Conservation (phyloP, 2,888 invertebrate species). For the Dendrolimus pini region DNA sequence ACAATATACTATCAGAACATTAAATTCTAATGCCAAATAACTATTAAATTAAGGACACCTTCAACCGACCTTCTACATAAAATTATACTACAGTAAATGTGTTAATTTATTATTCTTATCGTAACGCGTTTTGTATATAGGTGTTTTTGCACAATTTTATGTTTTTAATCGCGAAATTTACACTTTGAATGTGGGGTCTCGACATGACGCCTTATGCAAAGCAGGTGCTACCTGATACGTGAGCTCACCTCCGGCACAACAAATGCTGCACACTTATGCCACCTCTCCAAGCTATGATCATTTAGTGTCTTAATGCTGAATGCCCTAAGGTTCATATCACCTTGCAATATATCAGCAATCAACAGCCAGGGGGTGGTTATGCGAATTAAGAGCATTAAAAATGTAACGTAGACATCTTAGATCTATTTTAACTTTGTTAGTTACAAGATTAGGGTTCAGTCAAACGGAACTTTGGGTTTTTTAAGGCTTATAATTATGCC, state of each 20-base stretch:
- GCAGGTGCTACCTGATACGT: conserved; percentile 75
- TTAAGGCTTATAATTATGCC: too few species aligned
- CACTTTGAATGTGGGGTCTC: conserved; percentile 65
- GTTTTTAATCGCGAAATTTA: conserved; percentile 70
- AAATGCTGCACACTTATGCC: not conserved
- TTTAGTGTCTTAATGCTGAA: too few species aligned
- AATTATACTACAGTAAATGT: conserved; percentile 24
- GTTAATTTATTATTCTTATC: conserved; percentile 54
- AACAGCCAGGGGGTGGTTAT: conserved; percentile 12
- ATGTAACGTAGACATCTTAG: conserved; percentile 29
- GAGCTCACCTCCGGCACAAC: conserved; percentile 24
- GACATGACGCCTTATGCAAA: conserved; percentile 74
- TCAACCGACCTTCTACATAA: conserved; percentile 40
- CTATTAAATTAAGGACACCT: conserved; percentile 42
- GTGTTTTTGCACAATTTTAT: conserved; percentile 61
- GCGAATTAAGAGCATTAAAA: conserved; percentile 26
- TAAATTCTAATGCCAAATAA: conserved; percentile 1
- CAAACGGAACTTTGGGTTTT: too few species aligned
- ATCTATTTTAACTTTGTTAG: conserved; percentile 22
- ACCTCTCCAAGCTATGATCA: too few species aligned
- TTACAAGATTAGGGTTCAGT: too few species aligned
- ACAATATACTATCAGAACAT: not conserved
- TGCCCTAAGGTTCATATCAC: too few species aligned
- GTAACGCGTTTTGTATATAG: conserved; percentile 40
- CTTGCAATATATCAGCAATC: conserved; percentile 1